Evolutionary conservation across 2,888 invertebrate genomes (phyloP), one percentile per base, ranked within the genome.

Genomic region (Acleris literana): DNA sequence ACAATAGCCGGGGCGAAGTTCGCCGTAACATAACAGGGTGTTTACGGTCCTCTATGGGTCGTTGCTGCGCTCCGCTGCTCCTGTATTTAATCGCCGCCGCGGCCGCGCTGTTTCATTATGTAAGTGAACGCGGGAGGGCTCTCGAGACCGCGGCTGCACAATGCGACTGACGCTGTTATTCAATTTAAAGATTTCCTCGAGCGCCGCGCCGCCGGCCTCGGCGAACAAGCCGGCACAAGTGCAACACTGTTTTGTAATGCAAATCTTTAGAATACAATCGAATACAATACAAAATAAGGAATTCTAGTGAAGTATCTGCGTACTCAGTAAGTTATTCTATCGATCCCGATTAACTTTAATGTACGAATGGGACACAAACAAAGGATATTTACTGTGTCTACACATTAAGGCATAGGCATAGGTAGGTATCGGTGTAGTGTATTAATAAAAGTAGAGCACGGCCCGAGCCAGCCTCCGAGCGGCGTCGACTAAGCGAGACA

Each of bases 21-120:
- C 64, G 69, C 74, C 70, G 66, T 73, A 79, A 80, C 73, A 73
- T 73, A 79, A 80, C 73, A 73, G 73, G 65, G 74, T 74, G 79
- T 79, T 79, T 74, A 79, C 70, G 74, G 72, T 68, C 73, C 68
- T 74, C 71, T 74, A 72, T 68, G 69, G 71, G 69, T 70, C 70
- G 69, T 71, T 74, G 69, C 68, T 71, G 68, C 44, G 65, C 69
- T 44, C 22, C 29, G 54, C 44, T 25, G 55, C 55, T 63, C 29
- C 29, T 20, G 13, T 60, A 17, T 39, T 69, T 70, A 61, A 69
- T 66, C 69, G 65, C 70, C 57, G 61, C 39, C 39, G 39, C 33
- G 33, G 51, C 55, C 43, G 64, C 43, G 65, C 60, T 44, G 60
- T 66, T 66, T 57, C 66, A 62, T 66, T 62, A 60, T 33, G 51